Percentiles rank a stretch among this genome's conserved stretches.
phyloP scores from a whole-genome alignment of 2,888 invertebrate genomes.

The Acleris emargana region DNA sequence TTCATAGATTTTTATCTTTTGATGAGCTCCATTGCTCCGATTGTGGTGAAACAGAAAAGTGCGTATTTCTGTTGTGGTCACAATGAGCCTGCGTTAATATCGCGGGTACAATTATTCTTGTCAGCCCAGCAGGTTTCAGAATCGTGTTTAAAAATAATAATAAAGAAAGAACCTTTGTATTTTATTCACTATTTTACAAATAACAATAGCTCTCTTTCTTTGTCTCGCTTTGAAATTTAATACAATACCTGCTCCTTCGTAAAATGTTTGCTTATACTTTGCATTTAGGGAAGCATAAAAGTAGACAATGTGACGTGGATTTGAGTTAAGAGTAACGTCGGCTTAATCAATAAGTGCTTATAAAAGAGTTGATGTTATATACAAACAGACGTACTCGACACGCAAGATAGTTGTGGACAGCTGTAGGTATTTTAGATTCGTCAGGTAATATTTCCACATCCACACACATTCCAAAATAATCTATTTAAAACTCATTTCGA shows the following conservation, averaged over 20 bases:
- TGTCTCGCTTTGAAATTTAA: conserved; percentile 24
- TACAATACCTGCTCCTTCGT: conserved; percentile 18
- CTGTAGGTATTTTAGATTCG: no score
- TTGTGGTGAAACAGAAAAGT: no score
- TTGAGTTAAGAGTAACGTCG: no score
- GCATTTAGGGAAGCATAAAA: not conserved
- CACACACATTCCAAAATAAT: no score
- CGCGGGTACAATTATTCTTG: not conserved
- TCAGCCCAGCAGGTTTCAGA: conserved; percentile 20
- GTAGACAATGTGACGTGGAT: not conserved
- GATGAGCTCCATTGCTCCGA: not conserved
- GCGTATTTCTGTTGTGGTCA: not conserved
- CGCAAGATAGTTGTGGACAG: no score
- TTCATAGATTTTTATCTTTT: not conserved
- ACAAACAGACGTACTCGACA: no score
- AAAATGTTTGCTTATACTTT: conserved; percentile 16
- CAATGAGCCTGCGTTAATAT: not conserved
- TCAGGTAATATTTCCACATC: no score
- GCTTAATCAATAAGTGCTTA: no score
- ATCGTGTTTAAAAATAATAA: conserved; percentile 16
- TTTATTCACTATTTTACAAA: conserved; percentile 10
- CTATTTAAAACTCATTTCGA: no score
- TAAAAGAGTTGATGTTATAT: no score
- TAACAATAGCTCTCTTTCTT: conserved; percentile 16
- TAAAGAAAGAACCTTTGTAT: conserved; percentile 16